Evolutionary conservation across 53 echinoderm and acorn worm species (phyloP).

Genomic region (Arbacia lixula): DNA sequence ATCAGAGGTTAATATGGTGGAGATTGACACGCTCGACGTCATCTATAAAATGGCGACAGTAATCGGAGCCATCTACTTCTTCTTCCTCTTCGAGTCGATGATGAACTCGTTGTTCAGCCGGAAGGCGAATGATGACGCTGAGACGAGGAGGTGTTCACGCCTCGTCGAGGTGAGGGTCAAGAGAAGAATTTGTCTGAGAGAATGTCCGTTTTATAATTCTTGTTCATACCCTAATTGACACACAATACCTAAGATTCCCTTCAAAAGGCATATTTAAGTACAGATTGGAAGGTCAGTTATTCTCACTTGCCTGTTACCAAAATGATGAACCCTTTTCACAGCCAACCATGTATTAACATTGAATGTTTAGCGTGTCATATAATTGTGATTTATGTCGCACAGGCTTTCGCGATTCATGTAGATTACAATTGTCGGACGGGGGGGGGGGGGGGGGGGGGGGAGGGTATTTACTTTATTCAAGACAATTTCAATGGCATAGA

Average conservation of each 20-base stretch:
- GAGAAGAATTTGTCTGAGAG: background rate
- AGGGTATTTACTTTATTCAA: no score
- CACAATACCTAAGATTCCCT: no score
- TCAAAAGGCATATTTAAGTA: no score
- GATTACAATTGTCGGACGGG: no score
- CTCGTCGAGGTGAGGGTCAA: slow-evolving; percentile 19
- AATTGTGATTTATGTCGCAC: no score
- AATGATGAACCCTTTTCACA: no score
- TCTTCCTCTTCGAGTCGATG: slow-evolving; percentile 78
- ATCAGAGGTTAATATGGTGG: background rate
- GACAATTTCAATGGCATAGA: no score
- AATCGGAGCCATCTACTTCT: slow-evolving; percentile 72
- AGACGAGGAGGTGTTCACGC: slow-evolving; percentile 36
- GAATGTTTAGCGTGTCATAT: no score
- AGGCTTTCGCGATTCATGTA: no score
- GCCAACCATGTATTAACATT: no score
- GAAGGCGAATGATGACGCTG: slow-evolving; percentile 16
- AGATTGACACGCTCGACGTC: slow-evolving; percentile 25
- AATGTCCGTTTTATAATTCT: background rate
- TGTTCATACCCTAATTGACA: background rate
- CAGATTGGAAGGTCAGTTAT: no score
- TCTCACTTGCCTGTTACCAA: no score
- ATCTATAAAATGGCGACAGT: slow-evolving; percentile 59
- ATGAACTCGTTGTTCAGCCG: slow-evolving; percentile 57
- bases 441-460: background rate